These are phyloP conservation scores for Oophaga sylvatica DNA, from an alignment of 2,797 vertebrate species.

Conservation along the genomic window DNA sequence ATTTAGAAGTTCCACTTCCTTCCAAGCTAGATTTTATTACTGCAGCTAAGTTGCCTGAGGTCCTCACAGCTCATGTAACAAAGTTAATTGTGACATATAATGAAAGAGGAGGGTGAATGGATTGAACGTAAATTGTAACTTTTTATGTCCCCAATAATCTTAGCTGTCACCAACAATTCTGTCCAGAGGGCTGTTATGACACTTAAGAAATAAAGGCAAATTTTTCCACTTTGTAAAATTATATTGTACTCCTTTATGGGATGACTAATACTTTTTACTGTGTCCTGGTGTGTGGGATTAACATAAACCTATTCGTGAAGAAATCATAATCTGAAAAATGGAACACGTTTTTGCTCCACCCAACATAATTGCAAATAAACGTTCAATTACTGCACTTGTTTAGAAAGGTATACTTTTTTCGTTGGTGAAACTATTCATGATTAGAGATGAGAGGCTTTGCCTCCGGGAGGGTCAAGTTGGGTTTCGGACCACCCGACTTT, in stretches of 20 bases:
- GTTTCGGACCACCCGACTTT: too few relatives aligned
- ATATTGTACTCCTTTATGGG: not conserved
- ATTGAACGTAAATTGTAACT: not conserved
- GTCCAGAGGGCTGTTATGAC: not conserved
- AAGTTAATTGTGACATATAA: not conserved
- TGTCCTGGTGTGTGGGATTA: not conserved
- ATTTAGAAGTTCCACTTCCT: not conserved
- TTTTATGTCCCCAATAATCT: conserved; percentile 17
- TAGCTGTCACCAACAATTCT: not conserved
- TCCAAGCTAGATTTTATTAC: not conserved
- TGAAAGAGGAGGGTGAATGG: not conserved
- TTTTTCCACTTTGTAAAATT: not conserved
- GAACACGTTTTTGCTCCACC: too few relatives aligned
- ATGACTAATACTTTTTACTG: not conserved
- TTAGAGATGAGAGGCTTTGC: too few relatives aligned
- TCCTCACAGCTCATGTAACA: not conserved
- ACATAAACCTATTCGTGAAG: too few relatives aligned
- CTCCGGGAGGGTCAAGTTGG: too few relatives aligned
- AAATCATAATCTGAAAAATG: too few relatives aligned
- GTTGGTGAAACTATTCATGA: not conserved
- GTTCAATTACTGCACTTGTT: not conserved
- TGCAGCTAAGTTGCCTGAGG: not conserved
- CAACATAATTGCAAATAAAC: too few relatives aligned
- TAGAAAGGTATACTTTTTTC: not conserved
- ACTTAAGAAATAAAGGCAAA: not conserved